Conservation (phyloP, 2,797 vertebrate genomes). For the Manis javanica region DNA sequence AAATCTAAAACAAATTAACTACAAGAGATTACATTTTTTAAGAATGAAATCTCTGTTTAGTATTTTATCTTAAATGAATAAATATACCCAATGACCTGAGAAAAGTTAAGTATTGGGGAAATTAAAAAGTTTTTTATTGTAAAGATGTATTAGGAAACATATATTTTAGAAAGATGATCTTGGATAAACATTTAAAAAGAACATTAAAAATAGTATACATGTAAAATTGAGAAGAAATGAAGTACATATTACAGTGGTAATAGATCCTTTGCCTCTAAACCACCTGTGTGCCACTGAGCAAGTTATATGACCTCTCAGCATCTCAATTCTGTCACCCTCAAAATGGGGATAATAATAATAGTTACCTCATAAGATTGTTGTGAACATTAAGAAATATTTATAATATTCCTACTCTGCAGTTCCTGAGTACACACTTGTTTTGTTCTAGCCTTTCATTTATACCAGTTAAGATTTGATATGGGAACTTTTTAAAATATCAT, state of each 20-base stretch:
- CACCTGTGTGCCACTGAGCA: neutral
- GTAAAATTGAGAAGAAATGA: neutral
- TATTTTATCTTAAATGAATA: conserved; percentile 34
- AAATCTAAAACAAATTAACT: conserved; percentile 18
- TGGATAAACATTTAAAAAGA: neutral
- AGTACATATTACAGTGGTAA: neutral
- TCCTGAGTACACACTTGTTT: neutral
- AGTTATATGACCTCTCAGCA: neutral
- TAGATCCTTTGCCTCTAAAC: neutral
- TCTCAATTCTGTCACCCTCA: neutral
- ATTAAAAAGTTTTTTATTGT: neutral
- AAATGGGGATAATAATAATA: neutral
- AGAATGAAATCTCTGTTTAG: conserved; percentile 10
- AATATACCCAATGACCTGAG: neutral
- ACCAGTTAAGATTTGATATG: neutral
- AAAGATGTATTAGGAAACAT: neutral
- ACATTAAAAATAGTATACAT: neutral
- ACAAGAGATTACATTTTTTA: neutral
- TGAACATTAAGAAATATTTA: conserved; percentile 17
- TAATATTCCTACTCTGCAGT: neutral
- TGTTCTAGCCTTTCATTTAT: neutral
- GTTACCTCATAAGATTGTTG: neutral
- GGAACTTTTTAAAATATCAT: neutral
- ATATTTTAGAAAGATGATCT: conserved; percentile 3
- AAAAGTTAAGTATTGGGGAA: neutral